Conservation (phyloP, 2,888 invertebrate species). For the Invenusta paracnida region DNA sequence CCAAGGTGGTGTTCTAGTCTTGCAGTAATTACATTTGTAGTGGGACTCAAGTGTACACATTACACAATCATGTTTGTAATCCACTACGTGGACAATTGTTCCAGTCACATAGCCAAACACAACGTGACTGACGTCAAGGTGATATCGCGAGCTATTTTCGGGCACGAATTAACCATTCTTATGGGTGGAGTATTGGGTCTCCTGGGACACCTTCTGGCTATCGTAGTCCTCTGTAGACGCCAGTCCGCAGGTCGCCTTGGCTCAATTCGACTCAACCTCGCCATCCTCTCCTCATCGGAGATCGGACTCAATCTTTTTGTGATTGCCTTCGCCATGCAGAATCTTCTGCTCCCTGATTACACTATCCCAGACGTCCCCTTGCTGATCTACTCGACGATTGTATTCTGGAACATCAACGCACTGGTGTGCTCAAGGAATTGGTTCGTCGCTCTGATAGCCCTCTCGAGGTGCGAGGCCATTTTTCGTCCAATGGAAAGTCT, state of each 20-base stretch:
- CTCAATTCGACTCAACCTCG: background rate
- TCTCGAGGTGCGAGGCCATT: conserved; percentile 3
- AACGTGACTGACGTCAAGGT: too few relatives aligned
- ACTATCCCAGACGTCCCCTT: background rate
- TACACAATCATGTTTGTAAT: too few relatives aligned
- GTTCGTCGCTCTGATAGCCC: conserved; percentile 21
- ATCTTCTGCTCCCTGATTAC: background rate
- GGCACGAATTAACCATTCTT: too few relatives aligned
- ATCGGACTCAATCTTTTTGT: background rate
- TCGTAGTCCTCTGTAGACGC: background rate
- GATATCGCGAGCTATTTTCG: too few relatives aligned
- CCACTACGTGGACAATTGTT: too few relatives aligned
- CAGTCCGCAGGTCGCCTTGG: background rate
- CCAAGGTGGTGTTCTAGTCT: too few relatives aligned
- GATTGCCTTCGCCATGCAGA: background rate
- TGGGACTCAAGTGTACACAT: too few relatives aligned
- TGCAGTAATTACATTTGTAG: too few relatives aligned
- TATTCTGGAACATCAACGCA: conserved; percentile 16
- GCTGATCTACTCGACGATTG: background rate
- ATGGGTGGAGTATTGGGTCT: too few relatives aligned
- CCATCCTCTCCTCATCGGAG: background rate
- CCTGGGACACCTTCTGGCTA: background rate
- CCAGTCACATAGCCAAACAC: too few relatives aligned
- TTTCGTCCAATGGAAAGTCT: conserved; percentile 25
- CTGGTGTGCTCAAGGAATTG: conserved; percentile 32